Percentiles rank a stretch among this genome's conserved stretches.
phyloP scores from a whole-genome alignment of 2,113 vertebrate species.

The Tricholaema leucomelas region DNA sequence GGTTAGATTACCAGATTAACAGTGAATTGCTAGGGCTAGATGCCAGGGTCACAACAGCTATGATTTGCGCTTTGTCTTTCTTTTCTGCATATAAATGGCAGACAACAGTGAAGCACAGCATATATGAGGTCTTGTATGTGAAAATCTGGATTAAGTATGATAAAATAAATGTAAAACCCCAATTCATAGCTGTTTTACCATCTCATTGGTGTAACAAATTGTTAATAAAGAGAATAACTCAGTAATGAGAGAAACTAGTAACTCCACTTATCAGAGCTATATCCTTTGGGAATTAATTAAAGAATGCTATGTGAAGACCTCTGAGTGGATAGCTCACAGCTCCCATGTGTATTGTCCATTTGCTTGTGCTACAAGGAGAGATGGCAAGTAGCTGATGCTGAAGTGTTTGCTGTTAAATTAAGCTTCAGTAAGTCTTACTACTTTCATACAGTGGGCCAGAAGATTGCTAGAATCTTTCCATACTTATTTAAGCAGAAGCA shows the following conservation, averaged over 20 bases:
- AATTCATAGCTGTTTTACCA: neutral
- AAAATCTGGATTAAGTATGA: neutral
- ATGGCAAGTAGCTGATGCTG: neutral
- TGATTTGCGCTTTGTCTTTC: neutral
- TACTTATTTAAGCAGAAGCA: neutral
- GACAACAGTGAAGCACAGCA: neutral
- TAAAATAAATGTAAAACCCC: neutral
- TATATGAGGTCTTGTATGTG: neutral
- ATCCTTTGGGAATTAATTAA: neutral
- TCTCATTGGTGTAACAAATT: neutral
- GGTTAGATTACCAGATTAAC: neutral
- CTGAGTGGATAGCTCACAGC: neutral
- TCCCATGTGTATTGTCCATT: neutral
- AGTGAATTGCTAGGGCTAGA: neutral
- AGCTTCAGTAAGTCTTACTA: neutral
- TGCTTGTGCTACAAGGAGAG: neutral
- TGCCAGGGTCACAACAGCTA: fast-evolving
- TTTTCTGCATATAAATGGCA: neutral
- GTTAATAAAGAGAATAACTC: neutral
- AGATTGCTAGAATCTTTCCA: neutral
- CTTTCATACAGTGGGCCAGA: neutral
- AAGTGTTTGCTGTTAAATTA: neutral
- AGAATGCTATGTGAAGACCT: neutral
- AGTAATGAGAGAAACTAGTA: neutral
- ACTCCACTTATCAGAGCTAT: neutral